These are phyloP conservation scores for Apoderus coryli DNA, from an alignment of 2,888 invertebrate genomes.

Conservation along the genomic window DNA sequence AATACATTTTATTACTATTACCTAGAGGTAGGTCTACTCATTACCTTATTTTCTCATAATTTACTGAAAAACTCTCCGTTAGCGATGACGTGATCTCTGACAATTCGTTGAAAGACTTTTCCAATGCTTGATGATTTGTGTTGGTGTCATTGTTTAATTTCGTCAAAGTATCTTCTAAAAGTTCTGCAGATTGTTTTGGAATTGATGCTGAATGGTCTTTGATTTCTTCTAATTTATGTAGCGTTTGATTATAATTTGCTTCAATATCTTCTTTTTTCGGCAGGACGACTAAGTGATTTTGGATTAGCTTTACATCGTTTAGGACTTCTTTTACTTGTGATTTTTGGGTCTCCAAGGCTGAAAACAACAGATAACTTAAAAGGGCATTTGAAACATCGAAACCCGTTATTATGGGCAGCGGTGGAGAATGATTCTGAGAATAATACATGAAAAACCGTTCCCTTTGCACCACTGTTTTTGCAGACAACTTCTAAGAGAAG, in stretches of 20 bases:
- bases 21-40: no score
- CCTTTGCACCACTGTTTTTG: no score
- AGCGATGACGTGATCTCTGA: slow-evolving; percentile 42
- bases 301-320: slow-evolving; percentile 23
- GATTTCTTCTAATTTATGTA: slow-evolving; percentile 17
- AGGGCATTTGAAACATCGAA: no score
- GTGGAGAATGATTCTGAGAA: no score
- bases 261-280: slow-evolving; percentile 40
- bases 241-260: slow-evolving; percentile 44
- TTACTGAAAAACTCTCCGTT: slow-evolving; percentile 38
- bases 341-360: slow-evolving; percentile 26
- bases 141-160: slow-evolving; percentile 19
- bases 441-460: no score
- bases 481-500: no score
- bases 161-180: slow-evolving; percentile 15
- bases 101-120: slow-evolving; percentile 23
- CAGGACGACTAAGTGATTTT: slow-evolving; percentile 25
- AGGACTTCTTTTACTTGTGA: slow-evolving; percentile 25
- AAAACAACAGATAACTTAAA: no score
- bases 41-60: slow-evolving; percentile 37
- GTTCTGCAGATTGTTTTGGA: slow-evolving; percentile 9
- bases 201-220: slow-evolving; percentile 10
- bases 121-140: slow-evolving; percentile 21
- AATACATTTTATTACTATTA: slow-evolving; percentile 32
- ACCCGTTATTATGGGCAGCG: no score